phyloP scores from a whole-genome alignment of 2,888 invertebrate species.

The Zeuzera pyrina region DNA sequence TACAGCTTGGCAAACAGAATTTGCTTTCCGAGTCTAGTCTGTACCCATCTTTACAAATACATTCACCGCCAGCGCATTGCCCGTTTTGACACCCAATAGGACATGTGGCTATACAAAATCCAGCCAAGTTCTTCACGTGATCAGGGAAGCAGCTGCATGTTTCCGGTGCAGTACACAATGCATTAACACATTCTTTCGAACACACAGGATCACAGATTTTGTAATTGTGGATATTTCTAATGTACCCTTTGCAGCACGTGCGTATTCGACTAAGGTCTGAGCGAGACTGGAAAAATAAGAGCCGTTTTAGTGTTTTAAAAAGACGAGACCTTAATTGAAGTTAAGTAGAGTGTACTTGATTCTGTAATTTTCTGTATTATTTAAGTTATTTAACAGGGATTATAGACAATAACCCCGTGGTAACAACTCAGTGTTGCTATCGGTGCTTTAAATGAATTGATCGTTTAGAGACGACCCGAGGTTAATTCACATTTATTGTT shows the following conservation, averaged over 20 bases:
- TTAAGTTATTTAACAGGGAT: too few relatives aligned
- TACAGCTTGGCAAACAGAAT: constrained; percentile 76
- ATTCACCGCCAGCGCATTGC: constrained; percentile 73
- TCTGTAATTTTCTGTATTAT: too few relatives aligned
- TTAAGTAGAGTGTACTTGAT: too few relatives aligned
- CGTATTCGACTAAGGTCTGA: constrained; percentile 76
- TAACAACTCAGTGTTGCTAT: too few relatives aligned
- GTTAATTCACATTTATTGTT: too few relatives aligned
- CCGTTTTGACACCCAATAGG: constrained; percentile 80
- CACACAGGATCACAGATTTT: constrained; percentile 76
- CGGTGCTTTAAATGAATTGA: too few relatives aligned
- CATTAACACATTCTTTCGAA: constrained; percentile 74
- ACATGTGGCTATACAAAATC: constrained; percentile 76
- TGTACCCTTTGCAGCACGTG: constrained; percentile 82
- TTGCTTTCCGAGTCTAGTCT: constrained; percentile 68
- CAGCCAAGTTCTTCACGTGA: constrained; percentile 67
- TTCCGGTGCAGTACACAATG: constrained; percentile 76
- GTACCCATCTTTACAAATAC: constrained; percentile 76
- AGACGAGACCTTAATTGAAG: too few relatives aligned
- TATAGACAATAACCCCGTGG: neutral
- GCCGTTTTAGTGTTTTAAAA: too few relatives aligned
- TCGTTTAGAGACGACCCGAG: too few relatives aligned
- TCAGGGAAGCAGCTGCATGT: constrained; percentile 76
- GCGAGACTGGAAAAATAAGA: constrained; percentile 67
- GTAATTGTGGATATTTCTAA: constrained; percentile 69